phyloP scores from a whole-genome alignment of 92 coral and sea anemone species.

The Parazoanthus darwini region DNA sequence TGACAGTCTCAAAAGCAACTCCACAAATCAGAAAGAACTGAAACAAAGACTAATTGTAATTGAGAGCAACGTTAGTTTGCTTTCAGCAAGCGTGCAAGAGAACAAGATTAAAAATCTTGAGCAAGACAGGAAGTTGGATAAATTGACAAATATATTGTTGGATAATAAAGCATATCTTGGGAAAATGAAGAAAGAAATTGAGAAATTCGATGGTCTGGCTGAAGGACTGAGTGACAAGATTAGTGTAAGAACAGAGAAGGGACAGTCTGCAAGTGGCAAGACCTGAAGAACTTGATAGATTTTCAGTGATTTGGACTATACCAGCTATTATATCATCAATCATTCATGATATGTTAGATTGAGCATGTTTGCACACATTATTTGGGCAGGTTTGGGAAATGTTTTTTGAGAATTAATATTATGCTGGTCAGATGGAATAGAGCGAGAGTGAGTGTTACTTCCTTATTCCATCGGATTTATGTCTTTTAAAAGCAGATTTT shows the following conservation, averaged over 20 bases:
- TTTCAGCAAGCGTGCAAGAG: slow-evolving; percentile 4
- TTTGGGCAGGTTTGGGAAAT: too few species aligned
- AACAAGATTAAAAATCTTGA: slow-evolving; percentile 6
- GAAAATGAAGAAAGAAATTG: slow-evolving; percentile 26
- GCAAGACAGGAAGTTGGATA: slow-evolving; percentile 27
- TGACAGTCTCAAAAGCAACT: slow-evolving; percentile 26
- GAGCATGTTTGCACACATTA: not conserved
- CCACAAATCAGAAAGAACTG: slow-evolving; percentile 27
- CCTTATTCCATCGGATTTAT: too few species aligned
- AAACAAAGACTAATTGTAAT: slow-evolving; percentile 14
- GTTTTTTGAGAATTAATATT: not conserved
- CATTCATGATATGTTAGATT: not conserved
- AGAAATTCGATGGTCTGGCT: not conserved
- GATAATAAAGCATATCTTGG: not conserved
- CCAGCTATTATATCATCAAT: not conserved
- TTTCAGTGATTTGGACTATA: not conserved
- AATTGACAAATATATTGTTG: not conserved
- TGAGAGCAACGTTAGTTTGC: slow-evolving; percentile 1
- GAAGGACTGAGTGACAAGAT: not conserved
- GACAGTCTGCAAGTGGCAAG: not conserved
- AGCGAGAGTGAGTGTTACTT: too few species aligned
- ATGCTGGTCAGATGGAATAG: too few species aligned
- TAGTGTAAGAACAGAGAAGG: not conserved
- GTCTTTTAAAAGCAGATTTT: too few species aligned
- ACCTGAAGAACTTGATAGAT: not conserved